Evolutionary conservation across 2,797 vertebrate species (phyloP).

Genomic region (Neosilurus hyrtlii): DNA sequence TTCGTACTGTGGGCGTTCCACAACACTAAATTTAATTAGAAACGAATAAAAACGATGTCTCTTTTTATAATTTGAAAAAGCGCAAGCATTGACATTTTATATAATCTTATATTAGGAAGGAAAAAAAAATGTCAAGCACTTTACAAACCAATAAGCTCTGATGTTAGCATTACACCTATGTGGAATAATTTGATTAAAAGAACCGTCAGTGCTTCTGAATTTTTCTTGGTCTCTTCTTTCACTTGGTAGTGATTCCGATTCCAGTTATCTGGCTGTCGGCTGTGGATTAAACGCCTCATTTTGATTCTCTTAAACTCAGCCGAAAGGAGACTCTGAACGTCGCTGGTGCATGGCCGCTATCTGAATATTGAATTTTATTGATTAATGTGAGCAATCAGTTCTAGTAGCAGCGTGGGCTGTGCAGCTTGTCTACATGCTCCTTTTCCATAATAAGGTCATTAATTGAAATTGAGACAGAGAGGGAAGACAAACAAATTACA

Average conservation of each 20-base stretch:
- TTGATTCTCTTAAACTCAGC: slow-evolving; percentile 51
- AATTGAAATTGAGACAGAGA: slow-evolving; percentile 52
- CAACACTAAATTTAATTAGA: too few species aligned
- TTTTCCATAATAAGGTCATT: slow-evolving; percentile 55
- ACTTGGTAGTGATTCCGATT: slow-evolving; percentile 9
- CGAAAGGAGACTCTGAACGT: slow-evolving; percentile 33
- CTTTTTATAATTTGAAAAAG: too few species aligned
- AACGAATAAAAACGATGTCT: too few species aligned
- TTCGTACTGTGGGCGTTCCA: too few species aligned
- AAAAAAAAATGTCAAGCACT: neutral
- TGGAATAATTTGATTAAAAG: neutral
- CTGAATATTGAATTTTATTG: slow-evolving; percentile 57
- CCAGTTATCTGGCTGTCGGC: slow-evolving; percentile 19
- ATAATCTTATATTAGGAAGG: neutral
- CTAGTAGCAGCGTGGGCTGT: slow-evolving; percentile 47
- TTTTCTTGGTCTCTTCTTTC: neutral
- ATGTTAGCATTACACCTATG: neutral
- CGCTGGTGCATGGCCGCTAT: slow-evolving; percentile 29
- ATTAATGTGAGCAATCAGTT: slow-evolving; percentile 58
- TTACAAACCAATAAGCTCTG: too few species aligned
- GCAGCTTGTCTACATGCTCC: slow-evolving; percentile 56
- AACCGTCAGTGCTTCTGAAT: neutral
- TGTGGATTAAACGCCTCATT: slow-evolving; percentile 53
- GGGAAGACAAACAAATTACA: slow-evolving; percentile 27
- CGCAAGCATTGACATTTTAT: neutral